Evolutionary conservation across 2,797 vertebrate genomes (phyloP).

Genomic region (Halcyon chelicuti): DNA sequence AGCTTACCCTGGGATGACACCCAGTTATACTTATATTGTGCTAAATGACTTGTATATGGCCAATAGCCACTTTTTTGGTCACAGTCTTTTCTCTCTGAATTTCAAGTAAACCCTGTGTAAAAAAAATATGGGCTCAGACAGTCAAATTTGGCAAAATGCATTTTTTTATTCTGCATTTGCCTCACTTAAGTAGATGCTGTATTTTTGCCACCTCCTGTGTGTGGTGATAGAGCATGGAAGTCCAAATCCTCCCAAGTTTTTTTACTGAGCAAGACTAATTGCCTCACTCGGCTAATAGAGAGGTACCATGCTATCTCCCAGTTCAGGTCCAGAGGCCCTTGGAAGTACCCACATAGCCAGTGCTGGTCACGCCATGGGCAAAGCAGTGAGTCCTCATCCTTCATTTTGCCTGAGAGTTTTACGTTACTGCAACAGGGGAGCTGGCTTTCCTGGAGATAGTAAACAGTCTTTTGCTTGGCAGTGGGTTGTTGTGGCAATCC

Average conservation of each 20-base stretch:
- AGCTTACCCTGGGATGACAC: background rate
- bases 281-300: background rate
- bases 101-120: background rate
- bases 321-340: background rate
- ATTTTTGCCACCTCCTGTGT: background rate
- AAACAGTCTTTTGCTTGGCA: background rate
- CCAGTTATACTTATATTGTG: background rate
- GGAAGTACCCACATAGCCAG: background rate
- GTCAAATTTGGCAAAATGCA: background rate
- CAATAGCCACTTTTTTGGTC: background rate
- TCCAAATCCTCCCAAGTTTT: background rate
- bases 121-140: background rate
- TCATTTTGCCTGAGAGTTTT: background rate
- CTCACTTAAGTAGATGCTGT: background rate
- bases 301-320: background rate
- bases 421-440: background rate
- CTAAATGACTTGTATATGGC: background rate
- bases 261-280: background rate
- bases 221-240: background rate
- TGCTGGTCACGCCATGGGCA: rapidly evolving
- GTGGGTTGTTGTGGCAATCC: background rate
- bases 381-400: background rate
- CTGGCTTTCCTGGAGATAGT: background rate
- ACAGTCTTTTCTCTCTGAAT: background rate
- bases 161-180: background rate